Base-by-base conservation (phyloP, 2,113 vertebrate species). In the Pseudopodoces humilis region DNA sequence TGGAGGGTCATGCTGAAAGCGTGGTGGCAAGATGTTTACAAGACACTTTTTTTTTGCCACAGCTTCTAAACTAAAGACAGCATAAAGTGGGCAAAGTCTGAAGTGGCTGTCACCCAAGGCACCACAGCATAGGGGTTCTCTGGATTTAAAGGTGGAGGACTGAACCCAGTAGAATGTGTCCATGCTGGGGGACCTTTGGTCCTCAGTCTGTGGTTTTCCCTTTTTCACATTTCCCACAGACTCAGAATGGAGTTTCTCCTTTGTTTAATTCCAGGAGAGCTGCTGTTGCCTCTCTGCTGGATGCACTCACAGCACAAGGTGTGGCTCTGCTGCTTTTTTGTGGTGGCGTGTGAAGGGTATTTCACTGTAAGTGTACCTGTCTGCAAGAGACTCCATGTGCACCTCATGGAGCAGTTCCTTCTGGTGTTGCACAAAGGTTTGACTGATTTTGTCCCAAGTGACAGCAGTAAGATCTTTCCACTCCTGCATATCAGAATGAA, bases 311-410 rank as follows among this genome's bases (percentile, higher is more conserved):
- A 53, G 50, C 55, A 37, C 13, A 15, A 78, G 52, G 11, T 33
- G 43, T 49, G 49, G 49, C 46, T 68, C n/a, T 64, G 28, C 10
- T 53, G 12, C 30, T 81, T 59, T 81, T 59, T 35, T 52, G 9
- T 30, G 37, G 11, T 68, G 65, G 15, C 10, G 3, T 15, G 9
- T 70, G 56, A 56, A 46, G 31, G 19, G 7, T 43, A 39, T 78
- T 86, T 70, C 56, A 22, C 10, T 49, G 55, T 37, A 18, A 13
- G 20, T 4, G 7, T 81, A 44, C 53, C 68, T 76, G 63, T 30
- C 35, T 91, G 76, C 49, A 50, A 24, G 27, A 70, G 50, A 18
- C 23, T 37, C 2, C 7, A 31, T 0, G 0, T 49, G 43, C n/a
- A 23, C 22, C 2, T 6, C 21, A 4, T 31, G 27, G 59, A 78